Conservation (phyloP, 2,113 vertebrate species). For the Larimichthys polyactis region DNA sequence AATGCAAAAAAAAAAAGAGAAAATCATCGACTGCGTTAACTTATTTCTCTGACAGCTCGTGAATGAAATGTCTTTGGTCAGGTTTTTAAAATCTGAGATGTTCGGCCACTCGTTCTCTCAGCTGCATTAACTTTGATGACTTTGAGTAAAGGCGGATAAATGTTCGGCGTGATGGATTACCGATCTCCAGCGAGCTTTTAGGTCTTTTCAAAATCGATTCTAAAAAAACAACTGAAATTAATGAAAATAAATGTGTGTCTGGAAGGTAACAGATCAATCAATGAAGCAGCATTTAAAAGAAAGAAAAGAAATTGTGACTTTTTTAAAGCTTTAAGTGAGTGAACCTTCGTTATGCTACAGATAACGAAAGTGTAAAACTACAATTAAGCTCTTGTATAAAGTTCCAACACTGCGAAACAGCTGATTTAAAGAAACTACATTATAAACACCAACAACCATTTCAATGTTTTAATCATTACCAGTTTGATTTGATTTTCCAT, state of each 20-base stretch:
- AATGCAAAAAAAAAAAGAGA: constrained; percentile 22
- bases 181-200: not conserved
- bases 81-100: constrained; percentile 10
- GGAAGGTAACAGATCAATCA: constrained; percentile 23
- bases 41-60: constrained; percentile 4
- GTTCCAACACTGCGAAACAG: not conserved
- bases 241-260: constrained; percentile 36
- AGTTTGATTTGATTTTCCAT: not conserved
- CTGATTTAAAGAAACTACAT: not conserved
- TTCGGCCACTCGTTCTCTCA: not conserved
- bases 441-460: not conserved
- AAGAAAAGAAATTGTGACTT: not conserved
- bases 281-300: not conserved
- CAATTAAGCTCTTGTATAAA: not conserved
- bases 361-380: not conserved
- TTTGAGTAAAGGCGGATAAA: constrained; percentile 34
- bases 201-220: constrained; percentile 31
- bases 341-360: not conserved
- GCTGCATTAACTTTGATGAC: constrained; percentile 39
- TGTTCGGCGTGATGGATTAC: constrained; percentile 45
- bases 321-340: not conserved
- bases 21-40: not conserved
- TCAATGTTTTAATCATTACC: not conserved
- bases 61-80: not conserved
- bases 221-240: constrained; percentile 22